These are phyloP conservation scores for Cirrhinus molitorella DNA, from an alignment of 2,797 vertebrate species.

Conservation along the genomic window DNA sequence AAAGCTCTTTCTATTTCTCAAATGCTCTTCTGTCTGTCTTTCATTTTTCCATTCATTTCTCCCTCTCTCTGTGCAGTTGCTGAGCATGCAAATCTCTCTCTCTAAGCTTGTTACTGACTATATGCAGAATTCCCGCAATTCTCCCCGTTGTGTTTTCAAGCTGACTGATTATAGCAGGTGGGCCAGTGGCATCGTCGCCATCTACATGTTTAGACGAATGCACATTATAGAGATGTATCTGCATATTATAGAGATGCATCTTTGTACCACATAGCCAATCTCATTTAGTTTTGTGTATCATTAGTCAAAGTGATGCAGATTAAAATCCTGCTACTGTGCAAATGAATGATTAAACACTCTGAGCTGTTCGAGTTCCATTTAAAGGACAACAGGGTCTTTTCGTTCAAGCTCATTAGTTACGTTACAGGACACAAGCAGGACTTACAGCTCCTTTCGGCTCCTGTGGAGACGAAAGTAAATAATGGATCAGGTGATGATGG, in stretches of 20 bases:
- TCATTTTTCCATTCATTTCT: not conserved
- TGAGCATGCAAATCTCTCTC: slow-evolving; percentile 4
- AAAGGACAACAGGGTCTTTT: slow-evolving; percentile 60
- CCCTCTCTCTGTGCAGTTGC: not conserved
- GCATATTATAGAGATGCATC: slow-evolving; percentile 46
- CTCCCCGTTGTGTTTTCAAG: slow-evolving; percentile 16
- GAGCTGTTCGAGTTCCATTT: slow-evolving; percentile 53
- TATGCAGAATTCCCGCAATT: slow-evolving; percentile 27
- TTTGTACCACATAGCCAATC: slow-evolving; percentile 38
- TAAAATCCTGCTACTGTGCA: slow-evolving; percentile 56
- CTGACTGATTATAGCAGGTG: slow-evolving; percentile 49
- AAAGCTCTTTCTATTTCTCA: not conserved
- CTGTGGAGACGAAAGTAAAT: slow-evolving; percentile 43
- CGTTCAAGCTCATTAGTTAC: slow-evolving; percentile 59
- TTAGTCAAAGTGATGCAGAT: slow-evolving; percentile 54
- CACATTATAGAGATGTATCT: slow-evolving; percentile 40
- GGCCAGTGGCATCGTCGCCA: slow-evolving; percentile 1
- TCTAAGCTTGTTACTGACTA: not conserved
- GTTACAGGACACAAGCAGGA: slow-evolving; percentile 29
- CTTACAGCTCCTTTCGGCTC: slow-evolving; percentile 23
- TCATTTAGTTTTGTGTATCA: slow-evolving; percentile 53
- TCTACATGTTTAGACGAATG: slow-evolving; percentile 34
- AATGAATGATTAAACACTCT: slow-evolving; percentile 52
- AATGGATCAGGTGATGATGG: slow-evolving; percentile 42
- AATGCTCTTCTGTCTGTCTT: not conserved